Evolutionary conservation across 2,888 invertebrate species (phyloP).

Genomic region (Chrysolina americana): DNA sequence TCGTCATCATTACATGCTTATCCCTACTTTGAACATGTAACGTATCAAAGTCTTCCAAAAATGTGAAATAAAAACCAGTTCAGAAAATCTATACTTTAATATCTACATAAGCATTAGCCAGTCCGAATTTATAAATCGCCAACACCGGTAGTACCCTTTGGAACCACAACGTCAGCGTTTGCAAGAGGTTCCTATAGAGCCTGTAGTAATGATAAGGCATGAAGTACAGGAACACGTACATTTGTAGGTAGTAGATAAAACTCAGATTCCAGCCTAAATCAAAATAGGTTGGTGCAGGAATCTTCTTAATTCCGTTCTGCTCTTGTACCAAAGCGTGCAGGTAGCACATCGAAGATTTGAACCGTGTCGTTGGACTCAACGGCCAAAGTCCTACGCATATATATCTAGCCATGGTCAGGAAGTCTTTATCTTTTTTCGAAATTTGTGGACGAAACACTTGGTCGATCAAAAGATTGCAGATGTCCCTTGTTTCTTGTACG

Average conservation of each 20-base stretch:
- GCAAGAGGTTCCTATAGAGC: constrained; percentile 75
- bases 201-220: constrained; percentile 70
- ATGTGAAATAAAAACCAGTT: not conserved
- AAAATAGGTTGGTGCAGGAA: not conserved
- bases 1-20: no score
- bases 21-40: no score
- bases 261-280: not conserved
- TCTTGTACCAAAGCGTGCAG: constrained; percentile 53
- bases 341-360: constrained; percentile 72
- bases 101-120: constrained; percentile 2
- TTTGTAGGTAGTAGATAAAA: constrained; percentile 1
- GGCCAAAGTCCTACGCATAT: constrained; percentile 81
- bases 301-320: constrained; percentile 44
- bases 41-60: no score
- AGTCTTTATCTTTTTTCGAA: constrained; percentile 74
- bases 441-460: constrained; percentile 77
- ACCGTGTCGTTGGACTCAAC: constrained; percentile 75
- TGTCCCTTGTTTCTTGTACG: constrained; percentile 75
- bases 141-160: constrained; percentile 80
- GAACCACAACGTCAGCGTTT: constrained; percentile 74
- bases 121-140: constrained; percentile 72
- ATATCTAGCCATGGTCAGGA: constrained; percentile 76
- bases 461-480: constrained; percentile 74
- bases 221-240: constrained; percentile 31
- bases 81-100: constrained; percentile 7